Conservation (phyloP, 2,888 invertebrate genomes). For the Trichogramma dendrolimi region DNA sequence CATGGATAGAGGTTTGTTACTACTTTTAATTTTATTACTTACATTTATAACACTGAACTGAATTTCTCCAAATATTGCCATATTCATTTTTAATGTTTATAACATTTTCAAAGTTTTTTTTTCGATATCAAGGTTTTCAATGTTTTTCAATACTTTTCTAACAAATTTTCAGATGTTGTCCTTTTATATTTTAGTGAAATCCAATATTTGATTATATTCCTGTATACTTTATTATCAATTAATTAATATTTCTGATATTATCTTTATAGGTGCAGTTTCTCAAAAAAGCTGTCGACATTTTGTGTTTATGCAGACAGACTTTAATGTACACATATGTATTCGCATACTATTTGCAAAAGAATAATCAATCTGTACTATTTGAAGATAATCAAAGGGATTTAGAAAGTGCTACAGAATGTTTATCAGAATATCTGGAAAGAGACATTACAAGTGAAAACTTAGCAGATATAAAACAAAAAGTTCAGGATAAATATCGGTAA, state of each 20-base stretch:
- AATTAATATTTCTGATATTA: neutral
- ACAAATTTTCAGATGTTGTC: neutral
- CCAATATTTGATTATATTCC: neutral
- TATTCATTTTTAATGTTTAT: too few relatives aligned
- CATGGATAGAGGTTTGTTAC: constrained; percentile 86
- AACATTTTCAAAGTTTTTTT: too few relatives aligned
- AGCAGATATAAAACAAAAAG: constrained; percentile 96
- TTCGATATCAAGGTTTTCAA: neutral
- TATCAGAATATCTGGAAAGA: constrained; percentile 95
- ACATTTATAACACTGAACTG: neutral
- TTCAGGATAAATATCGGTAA: constrained; percentile 94
- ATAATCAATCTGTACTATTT: constrained; percentile 98
- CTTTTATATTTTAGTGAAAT: too few relatives aligned
- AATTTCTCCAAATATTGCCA: too few relatives aligned
- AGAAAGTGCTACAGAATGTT: constrained; percentile 93
- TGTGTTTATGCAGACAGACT: constrained; percentile 95
- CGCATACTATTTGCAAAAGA: constrained; percentile 96
- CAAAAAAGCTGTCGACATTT: constrained; percentile 93
- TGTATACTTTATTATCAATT: neutral
- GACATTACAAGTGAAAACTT: constrained; percentile 97
- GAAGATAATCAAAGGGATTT: constrained; percentile 98
- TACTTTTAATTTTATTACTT: constrained; percentile 1
- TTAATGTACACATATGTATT: constrained; percentile 99
- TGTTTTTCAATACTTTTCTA: neutral
- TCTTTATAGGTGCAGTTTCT: constrained; percentile 84